Conservation (phyloP, 2,888 invertebrate species). For the Nesidiocoris tenuis region DNA sequence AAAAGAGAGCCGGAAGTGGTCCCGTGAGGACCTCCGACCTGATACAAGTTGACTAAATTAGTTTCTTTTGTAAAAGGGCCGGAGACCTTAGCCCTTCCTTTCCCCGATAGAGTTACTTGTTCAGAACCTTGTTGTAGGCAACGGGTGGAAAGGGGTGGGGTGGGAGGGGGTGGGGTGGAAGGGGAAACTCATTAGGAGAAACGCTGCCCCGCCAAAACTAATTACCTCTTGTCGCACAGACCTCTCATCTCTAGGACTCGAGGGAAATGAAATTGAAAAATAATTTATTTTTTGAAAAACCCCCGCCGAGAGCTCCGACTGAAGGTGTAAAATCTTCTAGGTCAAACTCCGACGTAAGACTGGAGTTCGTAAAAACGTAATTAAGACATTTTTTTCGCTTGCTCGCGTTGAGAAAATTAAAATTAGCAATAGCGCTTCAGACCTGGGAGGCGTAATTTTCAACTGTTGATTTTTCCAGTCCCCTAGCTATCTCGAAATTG, state of each 20-base stretch:
- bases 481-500: not conserved
- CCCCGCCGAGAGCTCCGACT: not conserved
- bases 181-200: slow-evolving; percentile 40
- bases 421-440: not conserved
- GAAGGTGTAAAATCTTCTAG: slow-evolving; percentile 1
- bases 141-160: not conserved
- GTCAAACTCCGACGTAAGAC: not conserved
- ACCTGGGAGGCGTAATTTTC: not conserved
- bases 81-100: not conserved
- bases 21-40: slow-evolving; percentile 15
- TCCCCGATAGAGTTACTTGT: slow-evolving; percentile 23
- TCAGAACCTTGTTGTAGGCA: slow-evolving; percentile 20
- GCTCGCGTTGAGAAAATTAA: not conserved
- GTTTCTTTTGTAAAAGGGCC: slow-evolving; percentile 34
- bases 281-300: slow-evolving; percentile 38
- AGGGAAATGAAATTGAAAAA: slow-evolving; percentile 39
- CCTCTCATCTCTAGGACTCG: slow-evolving; percentile 1
- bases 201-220: slow-evolving; percentile 35
- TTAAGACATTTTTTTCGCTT: not conserved
- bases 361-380: not conserved
- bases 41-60: slow-evolving; percentile 36
- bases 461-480: not conserved
- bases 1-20: not conserved
- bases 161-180: not conserved
- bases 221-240: slow-evolving; percentile 33